Percentiles rank a stretch among this genome's conserved stretches.
Evolutionary conservation across 2,113 vertebrate genomes (phyloP).

Genomic region (Thunnus thynnus): DNA sequence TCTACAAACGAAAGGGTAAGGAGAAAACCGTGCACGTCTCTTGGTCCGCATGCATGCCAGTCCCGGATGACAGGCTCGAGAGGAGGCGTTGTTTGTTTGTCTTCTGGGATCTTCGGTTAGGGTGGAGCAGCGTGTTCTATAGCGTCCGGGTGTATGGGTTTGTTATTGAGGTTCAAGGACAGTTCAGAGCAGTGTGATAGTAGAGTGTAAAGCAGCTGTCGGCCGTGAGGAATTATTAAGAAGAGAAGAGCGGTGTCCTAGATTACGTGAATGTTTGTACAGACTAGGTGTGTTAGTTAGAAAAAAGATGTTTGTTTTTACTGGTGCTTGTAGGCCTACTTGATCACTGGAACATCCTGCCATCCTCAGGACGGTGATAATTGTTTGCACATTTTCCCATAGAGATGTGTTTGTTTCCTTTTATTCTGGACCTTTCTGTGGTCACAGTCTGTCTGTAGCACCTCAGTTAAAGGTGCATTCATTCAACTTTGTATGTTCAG

Average conservation of each 20-base stretch:
- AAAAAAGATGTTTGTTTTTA: constrained; percentile 3
- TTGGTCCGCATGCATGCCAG: constrained; percentile 66
- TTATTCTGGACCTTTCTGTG: constrained; percentile 27
- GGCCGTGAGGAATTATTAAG: neutral
- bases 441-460: neutral
- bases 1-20: constrained; percentile 99
- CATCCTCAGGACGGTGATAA: neutral
- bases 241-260: neutral
- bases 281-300: constrained; percentile 10
- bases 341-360: neutral
- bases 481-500: neutral
- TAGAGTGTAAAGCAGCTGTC: neutral
- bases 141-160: constrained; percentile 4
- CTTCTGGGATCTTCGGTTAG: constrained; percentile 58
- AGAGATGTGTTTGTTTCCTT: neutral
- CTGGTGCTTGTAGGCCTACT: neutral
- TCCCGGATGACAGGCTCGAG: constrained; percentile 27
- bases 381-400: neutral
- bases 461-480: neutral
- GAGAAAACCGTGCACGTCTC: constrained; percentile 71
- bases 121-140: constrained; percentile 54
- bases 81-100: constrained; percentile 59
- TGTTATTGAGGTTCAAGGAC: constrained; percentile 42
- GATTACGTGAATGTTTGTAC: constrained; percentile 21
- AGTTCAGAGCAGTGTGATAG: constrained; percentile 6